phyloP scores from a whole-genome alignment of 2,888 invertebrate genomes.

The Leptura quadrifasciata region DNA sequence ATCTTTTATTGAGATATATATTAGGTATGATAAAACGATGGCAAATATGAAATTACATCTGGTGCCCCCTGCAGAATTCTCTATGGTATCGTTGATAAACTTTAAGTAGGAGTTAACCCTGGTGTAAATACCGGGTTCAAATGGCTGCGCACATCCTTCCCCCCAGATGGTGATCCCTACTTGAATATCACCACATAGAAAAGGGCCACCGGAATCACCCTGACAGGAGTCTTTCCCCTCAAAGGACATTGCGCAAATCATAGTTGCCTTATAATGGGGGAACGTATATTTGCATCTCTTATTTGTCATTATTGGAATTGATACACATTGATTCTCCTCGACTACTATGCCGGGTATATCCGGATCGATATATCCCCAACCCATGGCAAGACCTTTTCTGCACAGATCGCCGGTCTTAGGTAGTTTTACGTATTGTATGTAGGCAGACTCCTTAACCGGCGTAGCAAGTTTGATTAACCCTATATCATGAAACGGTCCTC shows the following conservation, averaged over 20 bases:
- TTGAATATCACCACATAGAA: constrained; percentile 76
- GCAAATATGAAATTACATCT: not conserved
- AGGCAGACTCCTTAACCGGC: not conserved
- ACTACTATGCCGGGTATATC: not conserved
- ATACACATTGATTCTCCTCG: not conserved
- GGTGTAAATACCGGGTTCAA: constrained; percentile 78
- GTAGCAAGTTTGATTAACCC: not conserved
- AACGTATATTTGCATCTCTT: not conserved
- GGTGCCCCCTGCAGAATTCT: not conserved
- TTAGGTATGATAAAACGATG: not conserved
- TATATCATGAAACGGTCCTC: constrained; percentile 10
- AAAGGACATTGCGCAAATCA: constrained; percentile 79
- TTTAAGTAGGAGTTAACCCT: constrained; percentile 77
- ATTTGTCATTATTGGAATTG: not conserved
- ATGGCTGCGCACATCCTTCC: constrained; percentile 78
- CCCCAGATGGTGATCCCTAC: constrained; percentile 82
- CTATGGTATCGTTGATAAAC: constrained; percentile 62
- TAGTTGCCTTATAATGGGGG: constrained; percentile 71
- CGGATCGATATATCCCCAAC: not conserved
- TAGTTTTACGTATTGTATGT: constrained; percentile 27
- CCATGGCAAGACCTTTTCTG: not conserved
- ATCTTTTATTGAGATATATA: too few species aligned
- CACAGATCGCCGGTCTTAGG: not conserved
- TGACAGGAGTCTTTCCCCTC: constrained; percentile 85
- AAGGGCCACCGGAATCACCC: constrained; percentile 88